Evolutionary conservation across 2,888 invertebrate genomes (phyloP), one percentile per base, ranked within the genome.

Genomic region (Coelinius sp.): DNA sequence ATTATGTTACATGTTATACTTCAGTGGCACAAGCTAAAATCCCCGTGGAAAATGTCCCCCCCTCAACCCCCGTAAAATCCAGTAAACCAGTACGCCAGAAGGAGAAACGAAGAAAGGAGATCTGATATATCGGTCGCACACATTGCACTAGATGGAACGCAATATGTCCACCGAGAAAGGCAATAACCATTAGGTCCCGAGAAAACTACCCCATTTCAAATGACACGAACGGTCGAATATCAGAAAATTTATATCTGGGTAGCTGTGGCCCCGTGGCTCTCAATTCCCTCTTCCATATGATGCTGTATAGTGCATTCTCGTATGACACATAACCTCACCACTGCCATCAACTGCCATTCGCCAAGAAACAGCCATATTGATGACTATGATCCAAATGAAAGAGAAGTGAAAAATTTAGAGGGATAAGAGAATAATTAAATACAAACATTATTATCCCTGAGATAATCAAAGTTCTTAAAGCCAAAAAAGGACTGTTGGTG

Each of bases 171-270:
- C 88, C 88, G 88, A 89, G 89, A 89, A 90, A 90, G 89, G 90
- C 90, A 90, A 90, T 90, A 90, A 90, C 90, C 90, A 90, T 90
- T 90, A 90, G 89, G 90, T 89, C 88, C 88, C 88, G 89, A 89
- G 89, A 90, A 90, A 90, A 90, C 90, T 90, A 89, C 90, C 90
- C 90, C 90, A 90, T 90, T 90, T 88, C 89, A 89, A 88, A 89
- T 89, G 90, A 90, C 90, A 90, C 89, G 89, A 88, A 88, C 89
- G 89, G 89, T 86, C 89, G 90, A 90, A 90, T 90, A 90, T 90
- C 89, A 88, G 86, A 88, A 89, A 90, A 90, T 90, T 90, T 90
- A 90, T 90, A 89, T 88, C 88, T 84, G 14, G 83, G 83, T 83
- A 84, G 56, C 73, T 53, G 72, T 52, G 63, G 59, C 71, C 75